These are phyloP conservation scores for Paraescarpia echinospica DNA, from an alignment of 1,140 invertebrate species.

Conservation along the genomic window DNA sequence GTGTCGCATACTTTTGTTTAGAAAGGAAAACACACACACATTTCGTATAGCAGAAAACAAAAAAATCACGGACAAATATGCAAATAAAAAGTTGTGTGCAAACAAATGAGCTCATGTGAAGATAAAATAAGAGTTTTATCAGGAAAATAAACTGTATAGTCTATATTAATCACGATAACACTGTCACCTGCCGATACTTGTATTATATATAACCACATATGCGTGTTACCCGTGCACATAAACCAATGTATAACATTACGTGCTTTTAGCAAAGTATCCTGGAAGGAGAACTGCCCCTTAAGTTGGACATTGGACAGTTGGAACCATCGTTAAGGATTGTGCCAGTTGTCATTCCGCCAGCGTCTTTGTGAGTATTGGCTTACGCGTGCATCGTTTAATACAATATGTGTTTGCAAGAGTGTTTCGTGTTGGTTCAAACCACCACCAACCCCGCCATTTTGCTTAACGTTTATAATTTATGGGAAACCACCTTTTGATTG, in stretches of 20 bases:
- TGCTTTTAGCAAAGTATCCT: background rate
- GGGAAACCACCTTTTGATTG: no score
- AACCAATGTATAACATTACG: background rate
- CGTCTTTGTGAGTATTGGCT: background rate
- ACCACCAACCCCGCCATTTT: no score
- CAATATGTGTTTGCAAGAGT: no score
- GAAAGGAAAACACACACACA: no score
- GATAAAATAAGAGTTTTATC: background rate
- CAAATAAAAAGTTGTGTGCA: no score
- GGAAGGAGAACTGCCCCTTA: background rate
- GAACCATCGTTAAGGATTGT: background rate
- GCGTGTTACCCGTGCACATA: background rate
- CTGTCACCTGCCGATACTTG: background rate
- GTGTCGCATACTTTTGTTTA: no score
- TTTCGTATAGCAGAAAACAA: no score
- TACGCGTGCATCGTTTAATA: no score
- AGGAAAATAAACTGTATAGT: background rate
- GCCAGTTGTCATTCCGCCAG: background rate
- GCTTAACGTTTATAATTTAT: no score
- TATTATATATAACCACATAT: background rate
- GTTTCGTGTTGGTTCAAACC: no score
- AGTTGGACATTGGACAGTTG: background rate
- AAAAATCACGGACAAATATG: no score
- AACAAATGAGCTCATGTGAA: background rate
- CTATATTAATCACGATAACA: background rate